Conservation (phyloP, 2,888 invertebrate genomes). For the Polymixis lichenea region DNA sequence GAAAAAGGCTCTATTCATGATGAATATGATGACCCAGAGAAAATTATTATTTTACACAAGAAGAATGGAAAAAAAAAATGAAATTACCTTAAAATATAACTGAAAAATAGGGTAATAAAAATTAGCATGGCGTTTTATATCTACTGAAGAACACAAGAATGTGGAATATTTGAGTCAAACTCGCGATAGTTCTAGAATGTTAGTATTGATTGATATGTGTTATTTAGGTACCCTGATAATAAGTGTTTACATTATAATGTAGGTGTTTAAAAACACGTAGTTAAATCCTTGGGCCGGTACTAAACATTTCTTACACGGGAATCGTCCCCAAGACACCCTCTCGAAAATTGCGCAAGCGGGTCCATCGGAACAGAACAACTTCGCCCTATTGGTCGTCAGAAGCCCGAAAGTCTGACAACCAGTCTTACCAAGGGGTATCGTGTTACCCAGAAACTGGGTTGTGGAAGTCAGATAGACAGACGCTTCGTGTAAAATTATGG, state of each 20-base stretch:
- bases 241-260: conserved; percentile 24
- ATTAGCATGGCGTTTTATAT: conserved; percentile 18
- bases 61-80: background rate
- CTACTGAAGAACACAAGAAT: conserved; percentile 13
- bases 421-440: too few species aligned
- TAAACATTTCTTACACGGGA: background rate
- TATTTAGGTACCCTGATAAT: background rate
- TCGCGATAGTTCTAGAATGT: conserved; percentile 29
- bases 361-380: background rate
- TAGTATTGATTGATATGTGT: conserved; percentile 35
- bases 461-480: too few species aligned
- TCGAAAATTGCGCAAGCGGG: background rate
- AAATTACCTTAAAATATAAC: conserved; percentile 6
- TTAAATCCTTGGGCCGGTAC: background rate
- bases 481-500: too few species aligned
- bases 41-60: background rate
- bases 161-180: conserved; percentile 23
- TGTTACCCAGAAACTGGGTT: background rate
- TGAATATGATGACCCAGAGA: too few species aligned
- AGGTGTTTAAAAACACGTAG: conserved; percentile 12
- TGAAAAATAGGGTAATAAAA: background rate
- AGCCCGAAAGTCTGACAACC: too few species aligned
- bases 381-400: background rate
- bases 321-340: background rate
- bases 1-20: background rate